Evolutionary conservation across 1,140 invertebrate genomes (phyloP).

Genomic region (Phymorhynchus buccinoides): DNA sequence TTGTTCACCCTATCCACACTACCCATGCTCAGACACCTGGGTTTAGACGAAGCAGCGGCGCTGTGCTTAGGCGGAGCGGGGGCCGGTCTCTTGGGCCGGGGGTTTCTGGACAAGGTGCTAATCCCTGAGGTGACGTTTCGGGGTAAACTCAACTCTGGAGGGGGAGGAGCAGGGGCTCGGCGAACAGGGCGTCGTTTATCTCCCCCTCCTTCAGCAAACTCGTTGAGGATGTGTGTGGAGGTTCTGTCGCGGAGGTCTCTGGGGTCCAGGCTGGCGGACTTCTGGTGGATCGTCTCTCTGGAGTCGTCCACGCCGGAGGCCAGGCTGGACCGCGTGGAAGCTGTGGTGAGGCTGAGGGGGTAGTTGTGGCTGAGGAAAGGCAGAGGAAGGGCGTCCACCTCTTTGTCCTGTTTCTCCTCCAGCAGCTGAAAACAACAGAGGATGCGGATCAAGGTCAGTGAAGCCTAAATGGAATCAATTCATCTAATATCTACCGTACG

Average conservation of each 20-base stretch:
- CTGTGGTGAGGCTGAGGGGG: background rate
- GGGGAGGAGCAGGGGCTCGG: slow-evolving; percentile 18
- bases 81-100: slow-evolving; percentile 25
- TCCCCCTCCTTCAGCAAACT: background rate
- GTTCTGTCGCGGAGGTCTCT: background rate
- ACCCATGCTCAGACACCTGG: slow-evolving; percentile 6
- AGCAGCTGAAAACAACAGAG: slow-evolving; percentile 1
- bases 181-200: slow-evolving; percentile 10
- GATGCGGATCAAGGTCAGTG: too few species aligned
- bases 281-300: too few species aligned
- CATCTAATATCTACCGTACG: too few species aligned
- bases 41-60: background rate
- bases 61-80: slow-evolving; percentile 16
- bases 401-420: background rate
- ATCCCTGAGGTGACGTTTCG: background rate
- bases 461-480: too few species aligned
- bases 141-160: background rate
- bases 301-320: slow-evolving; percentile 15
- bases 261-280: too few species aligned
- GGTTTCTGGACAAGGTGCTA: slow-evolving; percentile 25
- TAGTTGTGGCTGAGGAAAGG: background rate
- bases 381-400: slow-evolving; percentile 1
- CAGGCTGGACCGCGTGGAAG: background rate
- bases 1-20: slow-evolving; percentile 23
- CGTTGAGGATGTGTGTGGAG: slow-evolving; percentile 8